A percentile compares a stretch with the other conserved stretches of the same genome.
These are phyloP conservation scores for Carterocephalus palaemon DNA, from an alignment of 2,888 invertebrate species.

Conservation along the genomic window DNA sequence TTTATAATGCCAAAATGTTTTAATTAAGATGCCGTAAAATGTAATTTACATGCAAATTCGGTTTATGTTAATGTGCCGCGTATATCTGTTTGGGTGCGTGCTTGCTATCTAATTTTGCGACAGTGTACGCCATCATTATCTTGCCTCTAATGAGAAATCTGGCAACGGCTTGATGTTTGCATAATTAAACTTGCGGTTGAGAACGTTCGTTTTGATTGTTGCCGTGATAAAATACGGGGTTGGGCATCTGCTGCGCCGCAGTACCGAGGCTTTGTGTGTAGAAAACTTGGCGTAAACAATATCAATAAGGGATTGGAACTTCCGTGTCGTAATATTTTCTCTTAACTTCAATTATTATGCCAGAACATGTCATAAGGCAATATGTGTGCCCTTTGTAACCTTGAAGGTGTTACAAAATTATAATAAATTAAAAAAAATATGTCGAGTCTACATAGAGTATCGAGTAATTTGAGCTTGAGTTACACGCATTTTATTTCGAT, in stretches of 20 bases:
- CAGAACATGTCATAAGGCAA: no score
- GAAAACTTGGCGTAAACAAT: no score
- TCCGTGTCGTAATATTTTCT: no score
- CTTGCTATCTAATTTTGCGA: constrained; percentile 79
- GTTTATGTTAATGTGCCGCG: constrained; percentile 80
- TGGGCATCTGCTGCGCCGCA: constrained; percentile 45
- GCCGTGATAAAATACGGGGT: constrained; percentile 69
- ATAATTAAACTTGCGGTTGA: constrained; percentile 76
- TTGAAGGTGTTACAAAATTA: no score
- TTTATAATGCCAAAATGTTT: constrained; percentile 81
- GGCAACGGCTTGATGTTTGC: constrained; percentile 78
- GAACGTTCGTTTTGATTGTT: constrained; percentile 73
- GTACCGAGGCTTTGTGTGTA: not conserved
- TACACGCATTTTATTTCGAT: no score
- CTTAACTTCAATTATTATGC: no score
- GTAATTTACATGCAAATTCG: constrained; percentile 81
- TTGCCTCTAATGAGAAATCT: constrained; percentile 79
- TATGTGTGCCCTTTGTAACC: no score
- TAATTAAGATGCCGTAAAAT: constrained; percentile 81
- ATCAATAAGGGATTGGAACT: no score
- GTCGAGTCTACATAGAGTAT: no score
- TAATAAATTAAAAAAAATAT: no score
- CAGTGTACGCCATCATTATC: constrained; percentile 79
- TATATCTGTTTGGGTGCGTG: constrained; percentile 80
- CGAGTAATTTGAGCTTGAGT: no score